Percentiles rank a stretch among this genome's conserved stretches.
These are phyloP conservation scores for Cyanoderma ruficeps DNA, from an alignment of 2,113 vertebrate species.

Conservation along the genomic window DNA sequence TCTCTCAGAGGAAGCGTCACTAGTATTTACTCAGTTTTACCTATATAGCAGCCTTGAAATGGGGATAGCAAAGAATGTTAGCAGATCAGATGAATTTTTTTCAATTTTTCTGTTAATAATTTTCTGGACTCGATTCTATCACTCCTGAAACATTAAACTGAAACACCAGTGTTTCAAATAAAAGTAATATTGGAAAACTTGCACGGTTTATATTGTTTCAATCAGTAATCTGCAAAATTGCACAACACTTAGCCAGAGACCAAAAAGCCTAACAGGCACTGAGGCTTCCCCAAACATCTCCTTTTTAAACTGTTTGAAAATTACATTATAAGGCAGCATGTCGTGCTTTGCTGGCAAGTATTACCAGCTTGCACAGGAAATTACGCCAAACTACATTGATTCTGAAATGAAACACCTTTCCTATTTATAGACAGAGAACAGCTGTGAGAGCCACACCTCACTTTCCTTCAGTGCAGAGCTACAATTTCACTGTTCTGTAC, in stretches of 20 bases:
- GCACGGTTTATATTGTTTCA: not conserved
- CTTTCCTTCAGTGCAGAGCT: not conserved
- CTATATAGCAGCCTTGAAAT: not conserved
- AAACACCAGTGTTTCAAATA: not conserved
- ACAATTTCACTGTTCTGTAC: not conserved
- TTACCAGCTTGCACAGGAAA: not conserved
- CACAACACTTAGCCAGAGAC: not conserved
- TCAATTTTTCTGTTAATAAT: not conserved
- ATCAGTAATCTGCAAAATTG: not conserved
- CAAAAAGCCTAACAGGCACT: not conserved
- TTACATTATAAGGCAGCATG: not conserved
- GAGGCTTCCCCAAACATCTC: not conserved
- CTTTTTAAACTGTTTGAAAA: not conserved
- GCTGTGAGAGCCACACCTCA: not conserved
- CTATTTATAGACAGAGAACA: not conserved
- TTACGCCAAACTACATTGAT: not conserved
- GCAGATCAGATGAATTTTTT: not conserved
- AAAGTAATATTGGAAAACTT: not conserved
- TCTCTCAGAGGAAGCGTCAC: not conserved
- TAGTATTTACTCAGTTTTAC: not conserved
- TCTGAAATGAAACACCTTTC: not conserved
- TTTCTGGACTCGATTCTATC: not conserved
- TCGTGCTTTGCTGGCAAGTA: not conserved
- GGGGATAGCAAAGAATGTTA: not conserved
- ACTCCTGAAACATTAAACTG: not conserved